Base-by-base conservation (phyloP, 2,797 vertebrate species). In the Phataginus tricuspis region DNA sequence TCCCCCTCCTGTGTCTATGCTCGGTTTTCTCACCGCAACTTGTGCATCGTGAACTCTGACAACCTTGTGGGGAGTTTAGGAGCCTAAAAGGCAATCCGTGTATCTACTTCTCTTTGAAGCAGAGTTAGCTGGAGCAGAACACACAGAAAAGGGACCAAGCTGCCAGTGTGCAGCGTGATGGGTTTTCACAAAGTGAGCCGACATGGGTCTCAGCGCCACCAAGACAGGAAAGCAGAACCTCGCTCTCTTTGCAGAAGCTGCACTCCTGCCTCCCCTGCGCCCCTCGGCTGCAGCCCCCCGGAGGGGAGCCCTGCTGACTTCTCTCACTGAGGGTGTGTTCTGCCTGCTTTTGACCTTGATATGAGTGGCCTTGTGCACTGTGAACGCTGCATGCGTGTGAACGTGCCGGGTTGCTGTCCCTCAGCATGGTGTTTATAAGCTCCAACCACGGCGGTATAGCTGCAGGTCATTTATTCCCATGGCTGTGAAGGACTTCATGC, bases 201-300 rank as follows among this genome's bases (percentile, higher is more conserved):
- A 39, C 1, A 16, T 31, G 23, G 23, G 31, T 69, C 10, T 45
- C 42, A 34, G 7, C 29, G 19, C 21, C 37, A 1, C 57, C 3
- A 34, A 11, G 23, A 34, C 0, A 18, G n/a, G 31, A 39, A 29
- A 27, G 4, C 13, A 18, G n/a, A 51, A 21, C 2, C 0, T 7
- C 25, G 25, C 27, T 31, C 9, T 19, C 8, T 19, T 18, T 49
- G 37, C 9, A 0, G 16, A 37, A 71, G n/a, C 19, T 39, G 13
- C 10, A 2, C 2, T 8, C 0, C 1, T 7, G 15, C 39, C 34
- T 0, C 0, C 19, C 31, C 18, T 0, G 1, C 34, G 5, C 6
- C 42, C 16, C 27, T 29, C 13, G 1, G 45, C 7, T 4, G 1
- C 15, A 5, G 27, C 7, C 19, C 45, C 37, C 53, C 0, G 12